Evolutionary conservation across 2,888 invertebrate genomes (phyloP), one percentile per base, ranked within the genome.

Genomic region (Congeria kusceri): DNA sequence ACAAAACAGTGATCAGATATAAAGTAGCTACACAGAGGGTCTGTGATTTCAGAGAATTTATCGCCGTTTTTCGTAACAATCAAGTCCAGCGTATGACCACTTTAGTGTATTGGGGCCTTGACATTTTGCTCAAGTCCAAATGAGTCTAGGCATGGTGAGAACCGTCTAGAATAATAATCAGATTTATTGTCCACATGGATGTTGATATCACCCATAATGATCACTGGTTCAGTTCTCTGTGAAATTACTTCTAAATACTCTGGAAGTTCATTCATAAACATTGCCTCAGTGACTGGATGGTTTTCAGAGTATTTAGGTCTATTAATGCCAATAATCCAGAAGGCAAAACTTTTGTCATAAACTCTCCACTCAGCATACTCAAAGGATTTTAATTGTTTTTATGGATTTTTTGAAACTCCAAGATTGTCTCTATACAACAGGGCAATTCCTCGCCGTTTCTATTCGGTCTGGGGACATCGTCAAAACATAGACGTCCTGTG

Each of bases 361-460:
- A 49, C 15, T 20, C 15, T 49, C 49, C 49, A 49, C 49, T 49
- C 49, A 9, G 20, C 49, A 49, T 15, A 49, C 15, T 49, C 49
- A 49, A 49, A 49, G 49, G 46, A 13, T 1, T 46, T 13, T 46
- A 47, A 47, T 44, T 15, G 29, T n/a, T 39, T 47, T 11, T 15
- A 49, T 20, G 49, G 20, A 49, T 9, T 4, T 4, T 20, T 5
- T 49, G 49, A 49, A 18, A 49, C 49, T 49, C 20, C 4, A 20
- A 49, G 20, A 20, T 49, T 49, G 49, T 49, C 49, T 49, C 49
- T 49, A 15, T 49, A 49, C 20, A 49, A 9, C 47, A 73, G 28
- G 32, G 61, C 73, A 7, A 73, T 29, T 47, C 73, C 73, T 13
- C 73, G 25, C 66, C 72, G 46, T 72, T 72, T n/a, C 64, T 29